Percentiles rank a stretch among this genome's conserved stretches.
phyloP scores from a whole-genome alignment of 2,888 invertebrate species.

The Heliothis peltigera region DNA sequence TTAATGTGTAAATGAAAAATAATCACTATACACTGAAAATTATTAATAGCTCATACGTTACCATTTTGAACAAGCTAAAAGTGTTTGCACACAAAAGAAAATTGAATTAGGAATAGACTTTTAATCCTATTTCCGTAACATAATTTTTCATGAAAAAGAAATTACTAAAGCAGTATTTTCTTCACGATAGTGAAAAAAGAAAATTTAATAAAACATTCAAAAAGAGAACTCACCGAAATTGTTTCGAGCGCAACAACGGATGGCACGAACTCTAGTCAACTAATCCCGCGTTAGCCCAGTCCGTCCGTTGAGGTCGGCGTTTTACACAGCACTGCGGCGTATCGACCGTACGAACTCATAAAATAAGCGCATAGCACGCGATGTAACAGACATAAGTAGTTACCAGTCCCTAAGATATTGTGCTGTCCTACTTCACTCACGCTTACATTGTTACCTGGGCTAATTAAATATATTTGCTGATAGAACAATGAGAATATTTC shows the following conservation, averaged over 20 bases:
- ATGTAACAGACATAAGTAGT: constrained; percentile 70
- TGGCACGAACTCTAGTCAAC: constrained; percentile 61
- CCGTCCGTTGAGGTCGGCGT: constrained; percentile 73
- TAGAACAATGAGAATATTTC: constrained; percentile 30
- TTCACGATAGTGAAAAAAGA: background rate
- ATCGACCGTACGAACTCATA: constrained; percentile 80
- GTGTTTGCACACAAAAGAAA: background rate
- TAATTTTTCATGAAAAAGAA: background rate
- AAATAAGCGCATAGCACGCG: constrained; percentile 82
- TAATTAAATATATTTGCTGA: constrained; percentile 52
- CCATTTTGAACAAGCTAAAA: background rate
- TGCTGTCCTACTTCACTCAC: constrained; percentile 56
- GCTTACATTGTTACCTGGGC: constrained; percentile 60
- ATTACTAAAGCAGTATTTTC: background rate
- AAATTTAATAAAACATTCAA: background rate
- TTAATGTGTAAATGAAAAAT: no score
- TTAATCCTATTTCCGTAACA: constrained; percentile 12
- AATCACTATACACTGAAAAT: background rate
- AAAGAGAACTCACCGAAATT: constrained; percentile 58
- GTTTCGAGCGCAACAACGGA: constrained; percentile 64
- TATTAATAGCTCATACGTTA: no score
- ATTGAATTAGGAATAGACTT: constrained; percentile 14
- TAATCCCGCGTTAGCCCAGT: constrained; percentile 51
- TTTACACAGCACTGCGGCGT: constrained; percentile 83
- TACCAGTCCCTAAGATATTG: constrained; percentile 59